A percentile compares a stretch with the other conserved stretches of the same genome.
Conservation (phyloP, 2,797 vertebrate species). For the Ceyx erithaca region DNA sequence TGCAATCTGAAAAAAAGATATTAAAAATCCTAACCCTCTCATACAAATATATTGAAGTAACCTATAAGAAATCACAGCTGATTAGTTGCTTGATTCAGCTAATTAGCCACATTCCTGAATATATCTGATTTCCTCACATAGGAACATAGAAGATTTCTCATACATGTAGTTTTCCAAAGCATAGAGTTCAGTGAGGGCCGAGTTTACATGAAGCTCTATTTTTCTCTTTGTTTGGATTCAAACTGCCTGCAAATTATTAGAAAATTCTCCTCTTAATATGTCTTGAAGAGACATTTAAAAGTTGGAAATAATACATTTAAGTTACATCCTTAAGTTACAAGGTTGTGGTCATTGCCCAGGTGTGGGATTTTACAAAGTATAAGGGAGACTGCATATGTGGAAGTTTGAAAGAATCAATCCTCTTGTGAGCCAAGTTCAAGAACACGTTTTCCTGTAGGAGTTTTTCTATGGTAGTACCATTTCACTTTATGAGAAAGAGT, state of each 20-base stretch:
- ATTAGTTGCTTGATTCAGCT: not conserved
- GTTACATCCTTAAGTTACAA: not conserved
- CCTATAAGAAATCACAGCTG: not conserved
- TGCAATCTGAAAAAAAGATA: not conserved
- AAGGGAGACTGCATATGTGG: not conserved
- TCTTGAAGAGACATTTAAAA: not conserved
- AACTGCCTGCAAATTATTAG: not conserved
- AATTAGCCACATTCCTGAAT: not conserved
- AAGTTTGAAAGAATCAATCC: not conserved
- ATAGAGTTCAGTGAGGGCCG: not conserved
- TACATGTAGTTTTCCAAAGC: not conserved
- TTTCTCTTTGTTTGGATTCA: not conserved
- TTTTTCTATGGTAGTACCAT: not conserved
- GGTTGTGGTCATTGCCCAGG: not conserved
- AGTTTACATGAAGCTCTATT: not conserved
- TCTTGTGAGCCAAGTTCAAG: not conserved
- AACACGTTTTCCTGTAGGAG: not conserved
- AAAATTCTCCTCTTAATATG: not conserved
- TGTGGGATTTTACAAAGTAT: not conserved
- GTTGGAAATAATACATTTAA: not conserved
- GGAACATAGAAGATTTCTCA: not conserved
- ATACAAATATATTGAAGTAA: not conserved
- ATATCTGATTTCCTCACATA: not conserved
- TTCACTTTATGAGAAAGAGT: not conserved
- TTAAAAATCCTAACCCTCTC: rapidly evolving